Percentiles rank a stretch among this genome's conserved stretches.
Conservation (phyloP, 2,888 invertebrate genomes). For the Serrognathus titanus region DNA sequence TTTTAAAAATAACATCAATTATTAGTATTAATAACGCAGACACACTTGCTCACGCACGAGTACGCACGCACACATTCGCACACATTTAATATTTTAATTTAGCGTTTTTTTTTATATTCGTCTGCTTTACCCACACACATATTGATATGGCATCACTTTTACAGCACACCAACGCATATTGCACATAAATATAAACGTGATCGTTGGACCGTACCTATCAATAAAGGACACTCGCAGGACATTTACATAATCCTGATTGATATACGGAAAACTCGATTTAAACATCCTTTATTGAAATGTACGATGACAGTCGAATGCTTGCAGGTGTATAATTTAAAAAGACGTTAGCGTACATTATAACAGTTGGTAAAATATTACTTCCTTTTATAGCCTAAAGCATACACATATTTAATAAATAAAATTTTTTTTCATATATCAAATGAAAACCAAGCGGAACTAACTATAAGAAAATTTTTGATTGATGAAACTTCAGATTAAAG, state of each 20-base stretch:
- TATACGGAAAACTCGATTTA: conserved; percentile 32
- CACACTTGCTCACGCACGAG: conserved; percentile 31
- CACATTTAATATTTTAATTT: neutral
- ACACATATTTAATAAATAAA: too few species aligned
- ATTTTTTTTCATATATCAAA: too few species aligned
- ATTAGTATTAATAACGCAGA: conserved; percentile 39
- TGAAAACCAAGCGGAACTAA: too few species aligned
- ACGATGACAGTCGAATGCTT: conserved; percentile 45
- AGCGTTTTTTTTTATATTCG: conserved; percentile 1
- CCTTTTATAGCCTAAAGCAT: too few species aligned
- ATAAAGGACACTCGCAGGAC: conserved; percentile 25
- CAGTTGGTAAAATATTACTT: too few species aligned
- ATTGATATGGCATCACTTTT: conserved; percentile 22
- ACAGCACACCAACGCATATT: conserved; percentile 25
- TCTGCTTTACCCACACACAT: conserved; percentile 15
- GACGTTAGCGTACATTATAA: too few species aligned
- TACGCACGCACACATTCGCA: neutral
- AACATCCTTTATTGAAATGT: conserved; percentile 29
- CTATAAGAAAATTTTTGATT: too few species aligned
- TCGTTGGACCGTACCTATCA: conserved; percentile 29
- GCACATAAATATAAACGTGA: conserved; percentile 26
- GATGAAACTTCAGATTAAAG: too few species aligned
- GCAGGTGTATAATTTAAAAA: conserved; percentile 36
- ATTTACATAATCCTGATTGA: conserved; percentile 29
- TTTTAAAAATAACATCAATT: conserved; percentile 45